Conservation (phyloP, 2,113 vertebrate genomes). For the Pterocles gutturalis region DNA sequence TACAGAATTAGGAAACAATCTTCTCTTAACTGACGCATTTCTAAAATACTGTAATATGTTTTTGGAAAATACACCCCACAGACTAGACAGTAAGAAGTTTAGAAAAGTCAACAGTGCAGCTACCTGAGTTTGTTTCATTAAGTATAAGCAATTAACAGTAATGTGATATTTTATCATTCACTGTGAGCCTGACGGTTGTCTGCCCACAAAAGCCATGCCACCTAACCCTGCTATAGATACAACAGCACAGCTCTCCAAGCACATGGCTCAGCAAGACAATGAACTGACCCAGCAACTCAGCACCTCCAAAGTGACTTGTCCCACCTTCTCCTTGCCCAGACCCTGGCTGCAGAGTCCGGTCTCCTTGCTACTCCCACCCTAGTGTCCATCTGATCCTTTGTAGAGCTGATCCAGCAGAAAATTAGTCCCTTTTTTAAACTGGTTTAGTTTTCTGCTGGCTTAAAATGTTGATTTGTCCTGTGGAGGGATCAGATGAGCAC, state of each 20-base stretch:
- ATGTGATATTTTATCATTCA: not conserved
- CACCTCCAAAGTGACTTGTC: not conserved
- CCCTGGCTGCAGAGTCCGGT: not conserved
- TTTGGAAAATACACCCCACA: conserved; percentile 47
- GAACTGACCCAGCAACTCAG: not conserved
- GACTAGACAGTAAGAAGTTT: conserved; percentile 47
- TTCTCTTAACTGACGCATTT: conserved; percentile 60
- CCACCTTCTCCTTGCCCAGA: not conserved
- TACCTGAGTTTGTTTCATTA: conserved; percentile 77
- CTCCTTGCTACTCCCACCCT: not conserved
- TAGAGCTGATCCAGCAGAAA: not conserved
- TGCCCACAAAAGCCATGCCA: not conserved
- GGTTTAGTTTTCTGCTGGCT: not conserved
- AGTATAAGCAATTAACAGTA: conserved; percentile 15
- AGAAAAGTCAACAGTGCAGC: conserved; percentile 74
- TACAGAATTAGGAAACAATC: conserved; percentile 49
- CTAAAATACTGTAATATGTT: conserved; percentile 33
- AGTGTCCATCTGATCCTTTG: not conserved
- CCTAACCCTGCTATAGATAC: not conserved
- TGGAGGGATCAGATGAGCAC: conserved; percentile 10
- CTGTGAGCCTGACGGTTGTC: not conserved
- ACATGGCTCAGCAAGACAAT: rapidly evolving
- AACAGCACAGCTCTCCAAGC: not conserved
- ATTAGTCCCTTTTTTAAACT: not conserved
- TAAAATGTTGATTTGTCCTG: not conserved